Percentiles rank a stretch among this genome's conserved stretches.
These are phyloP conservation scores for Lithophane leautieri DNA, from an alignment of 2,888 invertebrate genomes.

Conservation along the genomic window DNA sequence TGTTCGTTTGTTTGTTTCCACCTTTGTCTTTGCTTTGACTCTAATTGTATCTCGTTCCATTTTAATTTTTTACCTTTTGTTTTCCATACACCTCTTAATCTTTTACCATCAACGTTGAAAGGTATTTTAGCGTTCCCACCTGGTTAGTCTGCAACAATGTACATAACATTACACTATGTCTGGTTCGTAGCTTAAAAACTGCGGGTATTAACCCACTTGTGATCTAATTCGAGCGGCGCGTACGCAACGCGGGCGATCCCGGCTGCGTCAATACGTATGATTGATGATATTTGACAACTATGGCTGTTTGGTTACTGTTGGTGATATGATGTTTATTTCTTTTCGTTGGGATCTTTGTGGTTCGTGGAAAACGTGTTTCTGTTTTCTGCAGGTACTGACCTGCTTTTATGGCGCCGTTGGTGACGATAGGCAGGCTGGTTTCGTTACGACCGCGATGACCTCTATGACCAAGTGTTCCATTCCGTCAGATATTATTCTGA, in stretches of 20 bases:
- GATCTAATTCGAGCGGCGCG: constrained; percentile 75
- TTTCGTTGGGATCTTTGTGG: constrained; percentile 7
- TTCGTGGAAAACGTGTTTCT: constrained; percentile 17
- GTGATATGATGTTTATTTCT: constrained; percentile 42
- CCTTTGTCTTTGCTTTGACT: constrained; percentile 27
- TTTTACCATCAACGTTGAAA: constrained; percentile 19
- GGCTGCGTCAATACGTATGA: constrained; percentile 54
- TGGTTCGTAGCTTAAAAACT: constrained; percentile 66
- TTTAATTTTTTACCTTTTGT: constrained; percentile 10
- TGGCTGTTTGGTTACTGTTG: constrained; percentile 32
- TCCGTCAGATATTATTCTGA: background rate
- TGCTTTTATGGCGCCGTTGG: background rate
- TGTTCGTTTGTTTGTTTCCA: constrained; percentile 24
- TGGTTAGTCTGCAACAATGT: constrained; percentile 64
- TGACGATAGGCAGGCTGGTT: background rate
- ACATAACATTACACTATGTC: constrained; percentile 68
- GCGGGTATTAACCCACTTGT: constrained; percentile 82
- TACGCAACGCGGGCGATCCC: constrained; percentile 65
- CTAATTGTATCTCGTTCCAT: constrained; percentile 3
- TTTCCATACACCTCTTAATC: background rate
- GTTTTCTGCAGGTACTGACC: constrained; percentile 1
- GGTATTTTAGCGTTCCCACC: constrained; percentile 39
- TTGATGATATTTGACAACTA: constrained; percentile 66
- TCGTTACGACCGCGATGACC: background rate
- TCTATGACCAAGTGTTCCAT: background rate